Evolutionary conservation across 2,113 vertebrate genomes (phyloP), one percentile per base, ranked within the genome.

Genomic region (Chloebia gouldiae): DNA sequence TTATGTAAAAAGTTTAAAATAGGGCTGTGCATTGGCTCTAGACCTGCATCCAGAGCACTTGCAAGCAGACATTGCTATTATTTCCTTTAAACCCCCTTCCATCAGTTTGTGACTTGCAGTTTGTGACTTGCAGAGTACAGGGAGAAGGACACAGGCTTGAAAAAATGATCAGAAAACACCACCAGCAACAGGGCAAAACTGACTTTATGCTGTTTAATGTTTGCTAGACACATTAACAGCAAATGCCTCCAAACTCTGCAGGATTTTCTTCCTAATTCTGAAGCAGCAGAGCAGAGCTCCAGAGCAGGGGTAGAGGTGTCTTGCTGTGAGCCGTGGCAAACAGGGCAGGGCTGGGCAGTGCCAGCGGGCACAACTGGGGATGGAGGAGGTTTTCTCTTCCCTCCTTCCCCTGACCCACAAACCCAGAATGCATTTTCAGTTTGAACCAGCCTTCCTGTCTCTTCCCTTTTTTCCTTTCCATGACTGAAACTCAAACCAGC

Each of bases 321-420:
- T 68, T 18, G 40, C 23, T 2, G 8, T 6, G 78, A 79, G 21
- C 31, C 3, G 5, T 8, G 2, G 1, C 51, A n/a, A 56, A 9
- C 25, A 3, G 39, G 72, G 56, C 79, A 90, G n/a, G 33, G 35
- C 42, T 35, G 6, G 65, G 37, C 64, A 49, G 9, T 33, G 33
- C 17, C 28, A 16, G 40, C 0, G 2, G 33, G 57, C 53, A 30
- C 39, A 53, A 1, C 8, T 47, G 65, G 35, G 65, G 8, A 10
- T 19, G 50, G 25, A 92, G 20, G 49, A 77, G 40, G 31, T 65
- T 49, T 9, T 27, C 40, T 49, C 53, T 61, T 61, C 53, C 45
- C 25, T 40, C 39, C 23, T 64, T 13, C 39, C 39, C 47, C 57
- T 30, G 13, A 22, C 40, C 66, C 44, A 12, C 1, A 3, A 50